Evolutionary conservation across 2,888 invertebrate species (phyloP).

Genomic region (Clunio marinus): DNA sequence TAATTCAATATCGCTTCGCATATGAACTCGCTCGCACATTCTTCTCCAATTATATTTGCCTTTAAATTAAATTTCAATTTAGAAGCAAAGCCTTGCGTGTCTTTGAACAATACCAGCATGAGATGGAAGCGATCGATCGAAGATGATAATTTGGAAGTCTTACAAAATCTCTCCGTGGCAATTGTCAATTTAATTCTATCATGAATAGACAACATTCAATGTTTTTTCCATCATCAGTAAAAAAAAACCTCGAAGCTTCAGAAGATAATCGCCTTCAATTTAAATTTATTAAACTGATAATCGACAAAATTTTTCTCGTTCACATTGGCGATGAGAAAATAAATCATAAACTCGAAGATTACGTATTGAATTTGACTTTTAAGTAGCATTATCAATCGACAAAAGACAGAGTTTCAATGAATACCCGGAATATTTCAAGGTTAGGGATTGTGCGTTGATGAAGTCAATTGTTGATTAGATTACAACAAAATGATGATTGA

Average conservation of each 20-base stretch:
- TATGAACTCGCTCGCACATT: not conserved
- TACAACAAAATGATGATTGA: too few relatives aligned
- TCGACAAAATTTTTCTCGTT: not conserved
- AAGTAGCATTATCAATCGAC: slow-evolving; percentile 1
- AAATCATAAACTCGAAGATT: not conserved
- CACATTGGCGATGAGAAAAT: too few relatives aligned
- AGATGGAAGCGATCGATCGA: not conserved
- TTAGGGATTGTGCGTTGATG: not conserved
- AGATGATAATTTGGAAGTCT: not conserved
- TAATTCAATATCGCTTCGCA: slow-evolving; percentile 6
- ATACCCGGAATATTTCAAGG: slow-evolving; percentile 4
- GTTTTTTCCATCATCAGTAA: too few relatives aligned
- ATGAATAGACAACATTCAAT: too few relatives aligned
- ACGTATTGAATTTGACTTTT: slow-evolving; percentile 2
- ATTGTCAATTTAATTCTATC: too few relatives aligned
- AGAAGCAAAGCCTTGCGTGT: not conserved
- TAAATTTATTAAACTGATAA: not conserved
- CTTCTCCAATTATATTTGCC: slow-evolving; percentile 3
- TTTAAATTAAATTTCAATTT: slow-evolving; percentile 34
- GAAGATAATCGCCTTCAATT: not conserved
- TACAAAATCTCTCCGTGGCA: too few relatives aligned
- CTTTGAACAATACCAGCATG: slow-evolving; percentile 25
- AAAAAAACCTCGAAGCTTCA: too few relatives aligned
- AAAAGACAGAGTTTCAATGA: not conserved
- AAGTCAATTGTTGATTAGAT: not conserved